Evolutionary conservation across 2,113 vertebrate species (phyloP), one percentile per base, ranked within the genome.

Genomic region (Misgurnus anguillicaudatus): DNA sequence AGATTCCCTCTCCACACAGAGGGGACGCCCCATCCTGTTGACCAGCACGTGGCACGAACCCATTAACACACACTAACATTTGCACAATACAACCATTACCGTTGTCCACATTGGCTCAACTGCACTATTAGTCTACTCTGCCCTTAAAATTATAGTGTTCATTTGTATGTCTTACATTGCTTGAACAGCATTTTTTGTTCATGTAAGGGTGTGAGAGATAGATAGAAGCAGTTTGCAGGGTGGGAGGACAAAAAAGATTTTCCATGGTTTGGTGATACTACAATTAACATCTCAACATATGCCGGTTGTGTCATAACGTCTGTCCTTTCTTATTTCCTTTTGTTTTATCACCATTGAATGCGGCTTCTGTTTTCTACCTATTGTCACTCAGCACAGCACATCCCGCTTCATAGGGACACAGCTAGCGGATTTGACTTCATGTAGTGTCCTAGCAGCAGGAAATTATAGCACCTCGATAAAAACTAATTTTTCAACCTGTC

Each of bases 1-100:
- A 92, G 91, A 93, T 87, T 92, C 89, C 89, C 90, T 89, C 87
- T 90, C 83, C 73, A 77, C 74, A 65, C 81, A 57, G 85, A 85
- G 84, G 87, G 90, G 87, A 87, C 87, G 89, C 83, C 87, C 89
- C 78, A 69, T 48, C 74, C 69, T 55, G 83, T 77, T 80, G 84
- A 86, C 63, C 58, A 84, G 77, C 87, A 88, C 71, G 72, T 85
- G 86, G 69, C 72, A 66, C 31, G 31, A 45, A 45, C 51, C 68
- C 72, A 81, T 79, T 71, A 78, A n/a, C 5, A 42, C 69, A 58
- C 75, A 77, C 69, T 60, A 48, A 76, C 45, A 53, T 63, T 75
- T 60, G 69, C 64, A 75, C 55, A 71, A 53, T 36, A 75, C 24
- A 41, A 13, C 60, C 47, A 53, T 82, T 69, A 72, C 64, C 24